phyloP scores from a whole-genome alignment of 1,140 invertebrate species.

The Zaprionus taronus region DNA sequence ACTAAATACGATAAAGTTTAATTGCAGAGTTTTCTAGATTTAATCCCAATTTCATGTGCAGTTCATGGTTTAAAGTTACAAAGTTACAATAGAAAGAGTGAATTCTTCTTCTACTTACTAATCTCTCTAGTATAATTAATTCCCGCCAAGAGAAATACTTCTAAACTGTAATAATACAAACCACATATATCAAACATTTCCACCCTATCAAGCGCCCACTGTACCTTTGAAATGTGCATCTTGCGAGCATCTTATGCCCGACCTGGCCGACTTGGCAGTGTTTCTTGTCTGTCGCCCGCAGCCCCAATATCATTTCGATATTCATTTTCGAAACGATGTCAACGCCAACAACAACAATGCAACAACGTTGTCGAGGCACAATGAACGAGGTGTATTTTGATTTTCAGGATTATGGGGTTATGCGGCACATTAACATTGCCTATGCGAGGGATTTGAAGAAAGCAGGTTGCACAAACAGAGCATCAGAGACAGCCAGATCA shows the following conservation, averaged over 20 bases:
- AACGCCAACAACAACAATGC: conserved; percentile 21
- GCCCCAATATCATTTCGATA: conserved; percentile 54
- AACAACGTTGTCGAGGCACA: conserved; percentile 4
- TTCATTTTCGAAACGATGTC: conserved; percentile 68
- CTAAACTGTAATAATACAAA: too few relatives aligned
- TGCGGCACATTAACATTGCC: conserved; percentile 58
- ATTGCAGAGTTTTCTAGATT: too few relatives aligned
- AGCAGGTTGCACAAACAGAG: conserved; percentile 21
- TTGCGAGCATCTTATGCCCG: conserved; percentile 7
- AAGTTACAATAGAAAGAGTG: too few relatives aligned
- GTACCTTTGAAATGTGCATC: conserved; percentile 1
- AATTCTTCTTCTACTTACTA: too few relatives aligned
- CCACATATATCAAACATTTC: background rate
- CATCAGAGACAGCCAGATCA: background rate
- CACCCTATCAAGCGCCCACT: background rate
- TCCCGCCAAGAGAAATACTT: too few relatives aligned
- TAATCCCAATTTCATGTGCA: too few relatives aligned
- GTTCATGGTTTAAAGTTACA: too few relatives aligned
- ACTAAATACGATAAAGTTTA: too few relatives aligned
- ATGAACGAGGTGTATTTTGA: conserved; percentile 15
- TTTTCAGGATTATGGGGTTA: conserved; percentile 59
- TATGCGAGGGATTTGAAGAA: conserved; percentile 21
- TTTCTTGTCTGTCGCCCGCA: conserved; percentile 41
- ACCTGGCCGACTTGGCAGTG: conserved; percentile 55
- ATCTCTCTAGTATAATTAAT: background rate